phyloP scores from a whole-genome alignment of 2,113 vertebrate genomes.

The Labeo catla region DNA sequence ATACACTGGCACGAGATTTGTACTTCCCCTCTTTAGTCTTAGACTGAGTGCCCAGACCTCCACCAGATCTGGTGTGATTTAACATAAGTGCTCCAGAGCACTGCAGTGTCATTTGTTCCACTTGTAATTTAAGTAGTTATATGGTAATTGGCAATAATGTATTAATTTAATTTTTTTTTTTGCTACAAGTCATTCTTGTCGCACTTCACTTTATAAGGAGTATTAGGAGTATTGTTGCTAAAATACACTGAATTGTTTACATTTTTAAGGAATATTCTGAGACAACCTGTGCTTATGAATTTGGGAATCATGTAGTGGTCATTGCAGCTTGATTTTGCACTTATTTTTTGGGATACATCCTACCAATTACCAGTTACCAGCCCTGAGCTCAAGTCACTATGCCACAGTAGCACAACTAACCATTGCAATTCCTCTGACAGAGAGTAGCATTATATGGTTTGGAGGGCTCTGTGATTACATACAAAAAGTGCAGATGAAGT shows the following conservation, averaged over 20 bases:
- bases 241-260: neutral
- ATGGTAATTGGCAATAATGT: neutral
- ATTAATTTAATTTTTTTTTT: neutral
- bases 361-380: too few species aligned
- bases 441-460: too few species aligned
- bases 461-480: too few species aligned
- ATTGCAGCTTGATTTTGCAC: neutral
- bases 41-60: conserved; percentile 42
- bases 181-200: neutral
- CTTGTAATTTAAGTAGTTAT: neutral
- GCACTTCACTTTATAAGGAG: neutral
- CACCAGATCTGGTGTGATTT: conserved; percentile 28
- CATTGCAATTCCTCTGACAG: too few species aligned
- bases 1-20: conserved; percentile 31
- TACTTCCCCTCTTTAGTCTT: conserved; percentile 15
- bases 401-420: too few species aligned
- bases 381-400: too few species aligned
- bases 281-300: neutral
- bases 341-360: neutral
- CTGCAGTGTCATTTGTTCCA: neutral
- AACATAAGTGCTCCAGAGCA: neutral
- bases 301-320: neutral
- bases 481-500: too few species aligned
- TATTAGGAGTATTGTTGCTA: neutral
- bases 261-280: neutral